Evolutionary conservation across 2,888 invertebrate species (phyloP).

Genomic region (Litoditis marina): DNA sequence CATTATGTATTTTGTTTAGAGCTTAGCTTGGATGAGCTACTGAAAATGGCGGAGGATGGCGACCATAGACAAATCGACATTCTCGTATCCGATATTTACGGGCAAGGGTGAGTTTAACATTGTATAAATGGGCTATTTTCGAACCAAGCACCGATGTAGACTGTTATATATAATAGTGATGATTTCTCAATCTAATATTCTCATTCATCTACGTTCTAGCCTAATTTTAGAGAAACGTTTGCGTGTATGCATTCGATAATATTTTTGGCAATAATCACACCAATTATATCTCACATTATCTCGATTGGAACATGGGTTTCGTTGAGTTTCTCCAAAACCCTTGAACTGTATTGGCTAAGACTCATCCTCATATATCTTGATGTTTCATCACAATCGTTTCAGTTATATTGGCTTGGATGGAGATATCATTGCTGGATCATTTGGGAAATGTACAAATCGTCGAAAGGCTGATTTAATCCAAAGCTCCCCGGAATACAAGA

Average conservation of each 20-base stretch:
- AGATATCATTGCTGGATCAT: slow-evolving; percentile 72
- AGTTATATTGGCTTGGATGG: slow-evolving; percentile 69
- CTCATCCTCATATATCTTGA: too few relatives aligned
- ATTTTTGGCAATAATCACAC: too few relatives aligned
- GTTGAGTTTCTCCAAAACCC: too few relatives aligned
- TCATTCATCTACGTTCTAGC: neutral
- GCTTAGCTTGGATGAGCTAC: slow-evolving; percentile 70
- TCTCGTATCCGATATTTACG: slow-evolving; percentile 73
- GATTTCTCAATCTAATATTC: neutral
- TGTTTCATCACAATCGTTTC: too few relatives aligned
- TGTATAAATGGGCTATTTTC: slow-evolving; percentile 3
- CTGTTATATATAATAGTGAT: too few relatives aligned
- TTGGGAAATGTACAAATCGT: slow-evolving; percentile 68
- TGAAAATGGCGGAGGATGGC: slow-evolving; percentile 71
- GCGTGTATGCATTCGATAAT: too few relatives aligned
- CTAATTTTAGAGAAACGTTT: too few relatives aligned
- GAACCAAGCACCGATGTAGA: too few relatives aligned
- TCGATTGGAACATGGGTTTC: too few relatives aligned
- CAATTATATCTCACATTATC: too few relatives aligned
- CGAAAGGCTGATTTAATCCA: slow-evolving; percentile 14
- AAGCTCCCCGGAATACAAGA: slow-evolving; percentile 16
- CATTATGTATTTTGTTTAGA: too few relatives aligned
- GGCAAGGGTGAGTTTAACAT: slow-evolving; percentile 69
- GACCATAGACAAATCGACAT: slow-evolving; percentile 71
- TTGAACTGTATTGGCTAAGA: too few relatives aligned